Evolutionary conservation across 2,797 vertebrate species (phyloP), one percentile per base, ranked within the genome.

Genomic region (Sitta carolinensis): DNA sequence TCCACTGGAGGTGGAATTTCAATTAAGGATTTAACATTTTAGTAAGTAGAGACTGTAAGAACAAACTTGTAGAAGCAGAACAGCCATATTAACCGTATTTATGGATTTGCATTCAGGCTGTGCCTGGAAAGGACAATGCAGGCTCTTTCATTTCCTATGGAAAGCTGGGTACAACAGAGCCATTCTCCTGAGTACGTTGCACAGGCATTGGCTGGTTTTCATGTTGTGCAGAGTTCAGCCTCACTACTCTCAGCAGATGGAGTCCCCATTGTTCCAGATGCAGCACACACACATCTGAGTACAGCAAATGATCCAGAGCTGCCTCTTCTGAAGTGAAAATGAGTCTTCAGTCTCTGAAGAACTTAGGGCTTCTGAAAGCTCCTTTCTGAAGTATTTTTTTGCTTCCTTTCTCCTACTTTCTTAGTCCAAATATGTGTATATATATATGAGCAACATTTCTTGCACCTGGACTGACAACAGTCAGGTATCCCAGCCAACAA

Each of bases 1-100:
- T 91, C 77, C 50, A 66, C 83, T 95, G 89, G 94, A 95, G 95
- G 91, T 94, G 95, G 95, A 94, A 95, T 92, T 86, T 93, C 94
- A 91, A 76, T 88, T 52, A 94, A 90, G 61, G 38, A 79, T 74
- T 89, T 90, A 61, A 68, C 70, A 91, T 94, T 96, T 96, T 40
- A 93, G 27, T 42, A 84, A 89, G 91, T 25, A 58, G 23, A 52
- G 66, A 50, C 55, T 74, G n/a, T 75, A 92, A 84, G 70, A 73
- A 80, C 72, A 88, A 79, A 59, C 32, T 77, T 47, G n/a, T 82
- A 55, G 79, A 91, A 89, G 55, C 30, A 90, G 69, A 66, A 32
- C 52, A 93, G 58, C n/a, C 80, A 36, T 81, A 61, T 54, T 58
- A 89, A 78, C 84, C 40, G 5, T 52, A 88, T 48, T 86, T 90